Conservation (phyloP, 2,113 vertebrate genomes). For the Dolichallabes microphthalmus region DNA sequence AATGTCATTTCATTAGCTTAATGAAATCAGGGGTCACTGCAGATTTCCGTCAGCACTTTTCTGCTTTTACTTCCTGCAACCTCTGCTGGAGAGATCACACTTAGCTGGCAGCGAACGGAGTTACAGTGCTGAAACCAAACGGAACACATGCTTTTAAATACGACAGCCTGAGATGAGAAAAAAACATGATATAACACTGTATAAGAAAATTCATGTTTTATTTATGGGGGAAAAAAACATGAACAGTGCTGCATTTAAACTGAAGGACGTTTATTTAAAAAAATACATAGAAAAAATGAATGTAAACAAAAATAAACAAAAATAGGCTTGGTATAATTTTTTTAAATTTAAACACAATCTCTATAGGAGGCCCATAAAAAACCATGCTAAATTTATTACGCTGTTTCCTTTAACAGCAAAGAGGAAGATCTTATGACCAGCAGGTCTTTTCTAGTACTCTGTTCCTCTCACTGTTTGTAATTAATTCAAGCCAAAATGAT, state of each 20-base stretch:
- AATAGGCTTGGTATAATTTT: too few species aligned
- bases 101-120: neutral
- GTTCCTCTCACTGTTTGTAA: too few species aligned
- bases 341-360: too few species aligned
- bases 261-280: neutral
- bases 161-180: neutral
- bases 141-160: neutral
- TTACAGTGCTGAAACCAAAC: neutral
- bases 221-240: neutral
- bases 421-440: too few species aligned
- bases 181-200: neutral
- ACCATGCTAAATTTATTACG: too few species aligned
- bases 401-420: too few species aligned
- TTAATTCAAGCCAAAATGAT: too few species aligned
- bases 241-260: neutral
- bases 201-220: too few species aligned
- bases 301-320: too few species aligned
- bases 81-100: conserved; percentile 17
- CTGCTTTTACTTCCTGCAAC: conserved; percentile 21
- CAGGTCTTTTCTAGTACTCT: too few species aligned
- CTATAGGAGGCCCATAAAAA: too few species aligned
- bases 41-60: conserved; percentile 37
- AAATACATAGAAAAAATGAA: too few species aligned
- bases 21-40: conserved; percentile 33
- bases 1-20: conserved; percentile 42